Base-by-base conservation (phyloP, 23 tunicate genomes). In the Clavelina lepadiformis region DNA sequence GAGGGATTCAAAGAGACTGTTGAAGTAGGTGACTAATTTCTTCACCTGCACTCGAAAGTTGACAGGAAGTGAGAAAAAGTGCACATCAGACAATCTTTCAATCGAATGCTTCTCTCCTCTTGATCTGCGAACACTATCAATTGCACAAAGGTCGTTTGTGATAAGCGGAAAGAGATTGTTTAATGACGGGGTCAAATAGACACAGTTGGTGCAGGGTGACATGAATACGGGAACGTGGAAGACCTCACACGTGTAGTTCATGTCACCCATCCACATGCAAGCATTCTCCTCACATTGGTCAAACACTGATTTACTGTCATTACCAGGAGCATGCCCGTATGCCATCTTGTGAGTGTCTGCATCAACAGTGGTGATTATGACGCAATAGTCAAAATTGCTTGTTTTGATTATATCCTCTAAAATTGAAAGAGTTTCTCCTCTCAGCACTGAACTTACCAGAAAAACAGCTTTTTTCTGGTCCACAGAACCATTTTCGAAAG, bases 401-500 rank as follows among this genome's bases (percentile, higher is more conserved):
- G 88, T 54, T 13, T 46, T 62, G 26, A 81, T 52, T 23, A 73
- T 81, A 38, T 81, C 80, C 53, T 72, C 45, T 7, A 81, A 37
- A 0, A 65, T 64, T 19, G 49, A 51, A n/a, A 33, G 30, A 34
- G 88, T 64, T 30, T 65, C 54, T 52, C 67, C 88, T 31, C 15
- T 25, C 1, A 81, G 26, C 3, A 41, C 34, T 15, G 74, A 25
- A 57, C 79, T 72, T 32, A 73, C 29, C 33, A 81, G 29, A 73
- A 81, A 81, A 18, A 81, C 88, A 32, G 79, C 88, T 55, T 81
- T 81, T 52, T 41, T 38, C 3, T 81, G 79, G 18, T 63, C 23
- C 19, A 37, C 38, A 22, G 26, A 38, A n/a, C 79, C 88, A 72
- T 68, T 59, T 56, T 81, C 88, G 44, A 81, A 81, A 3, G 88